phyloP scores from a whole-genome alignment of 1,140 invertebrate species.

The Ceratina japonica region DNA sequence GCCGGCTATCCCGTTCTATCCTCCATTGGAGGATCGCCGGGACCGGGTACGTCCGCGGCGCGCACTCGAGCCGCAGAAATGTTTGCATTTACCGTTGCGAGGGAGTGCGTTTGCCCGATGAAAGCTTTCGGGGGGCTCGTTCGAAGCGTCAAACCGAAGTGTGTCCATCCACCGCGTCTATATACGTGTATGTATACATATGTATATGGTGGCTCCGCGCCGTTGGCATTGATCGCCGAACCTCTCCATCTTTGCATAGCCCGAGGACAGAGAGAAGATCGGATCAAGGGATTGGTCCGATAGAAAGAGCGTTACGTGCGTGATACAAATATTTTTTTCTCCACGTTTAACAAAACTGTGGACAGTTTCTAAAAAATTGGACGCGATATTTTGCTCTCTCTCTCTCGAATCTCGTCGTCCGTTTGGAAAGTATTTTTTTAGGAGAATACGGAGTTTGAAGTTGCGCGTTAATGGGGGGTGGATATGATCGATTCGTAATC shows the following conservation, averaged over 20 bases:
- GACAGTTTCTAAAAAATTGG: background rate
- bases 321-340: background rate
- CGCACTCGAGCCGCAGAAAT: conserved; percentile 69
- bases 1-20: conserved; percentile 44
- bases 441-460: too few species aligned
- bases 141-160: conserved; percentile 69
- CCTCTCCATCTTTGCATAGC: conserved; percentile 57
- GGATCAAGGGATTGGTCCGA: conserved; percentile 29
- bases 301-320: background rate
- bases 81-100: conserved; percentile 72
- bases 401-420: too few species aligned
- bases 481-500: conserved; percentile 2
- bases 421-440: too few species aligned
- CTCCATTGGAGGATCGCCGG: conserved; percentile 20
- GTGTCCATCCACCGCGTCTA: conserved; percentile 57
- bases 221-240: conserved; percentile 32
- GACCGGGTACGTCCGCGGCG: conserved; percentile 49
- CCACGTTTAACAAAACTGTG: background rate
- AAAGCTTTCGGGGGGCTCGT: conserved; percentile 66
- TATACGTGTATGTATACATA: conserved; percentile 23
- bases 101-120: conserved; percentile 60
- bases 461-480: too few species aligned
- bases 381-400: background rate
- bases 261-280: conserved; percentile 35
- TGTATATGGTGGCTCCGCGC: conserved; percentile 3